Percentiles rank a stretch among this genome's conserved stretches.
Evolutionary conservation across 2,888 invertebrate species (phyloP).

Genomic region (Mythimna pallens): DNA sequence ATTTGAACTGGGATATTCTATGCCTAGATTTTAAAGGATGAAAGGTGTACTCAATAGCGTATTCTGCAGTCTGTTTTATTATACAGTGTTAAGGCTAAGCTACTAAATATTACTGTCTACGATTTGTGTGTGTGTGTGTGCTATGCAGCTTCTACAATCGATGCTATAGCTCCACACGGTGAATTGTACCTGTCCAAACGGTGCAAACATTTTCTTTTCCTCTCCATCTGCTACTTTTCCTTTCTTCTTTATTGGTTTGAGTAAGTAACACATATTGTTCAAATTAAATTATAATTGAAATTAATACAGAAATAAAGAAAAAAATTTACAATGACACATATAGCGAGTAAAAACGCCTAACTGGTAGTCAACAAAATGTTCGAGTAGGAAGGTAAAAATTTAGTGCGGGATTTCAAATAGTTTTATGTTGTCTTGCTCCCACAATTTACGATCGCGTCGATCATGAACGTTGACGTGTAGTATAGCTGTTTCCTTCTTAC

Average conservation of each 20-base stretch:
- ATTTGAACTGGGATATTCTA: slow-evolving; percentile 18
- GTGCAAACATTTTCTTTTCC: slow-evolving; percentile 94
- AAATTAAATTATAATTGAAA: slow-evolving; percentile 58
- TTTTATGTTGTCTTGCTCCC: background rate
- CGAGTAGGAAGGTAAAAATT: background rate
- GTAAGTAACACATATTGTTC: slow-evolving; percentile 63
- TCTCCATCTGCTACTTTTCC: slow-evolving; percentile 95
- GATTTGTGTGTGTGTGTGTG: slow-evolving; percentile 36
- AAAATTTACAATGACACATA: slow-evolving; percentile 8
- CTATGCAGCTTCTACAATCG: slow-evolving; percentile 59
- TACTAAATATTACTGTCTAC: slow-evolving; percentile 45
- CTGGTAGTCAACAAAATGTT: slow-evolving; percentile 3
- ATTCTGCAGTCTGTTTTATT: slow-evolving; percentile 7
- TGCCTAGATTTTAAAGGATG: slow-evolving; percentile 21
- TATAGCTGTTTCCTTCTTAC: slow-evolving; percentile 80
- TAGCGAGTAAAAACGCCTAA: slow-evolving; percentile 1
- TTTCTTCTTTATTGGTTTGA: slow-evolving; percentile 88
- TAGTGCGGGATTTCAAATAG: background rate
- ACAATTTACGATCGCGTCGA: background rate
- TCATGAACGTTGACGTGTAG: background rate
- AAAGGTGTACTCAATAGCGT: slow-evolving; percentile 29
- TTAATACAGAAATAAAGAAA: slow-evolving; percentile 43
- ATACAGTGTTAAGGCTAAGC: slow-evolving; percentile 31
- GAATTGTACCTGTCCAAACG: slow-evolving; percentile 94
- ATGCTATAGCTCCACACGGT: slow-evolving; percentile 56